Evolutionary conservation across 2,797 vertebrate genomes (phyloP), one percentile per base, ranked within the genome.

Genomic region (Uromys caudimaculatus): DNA sequence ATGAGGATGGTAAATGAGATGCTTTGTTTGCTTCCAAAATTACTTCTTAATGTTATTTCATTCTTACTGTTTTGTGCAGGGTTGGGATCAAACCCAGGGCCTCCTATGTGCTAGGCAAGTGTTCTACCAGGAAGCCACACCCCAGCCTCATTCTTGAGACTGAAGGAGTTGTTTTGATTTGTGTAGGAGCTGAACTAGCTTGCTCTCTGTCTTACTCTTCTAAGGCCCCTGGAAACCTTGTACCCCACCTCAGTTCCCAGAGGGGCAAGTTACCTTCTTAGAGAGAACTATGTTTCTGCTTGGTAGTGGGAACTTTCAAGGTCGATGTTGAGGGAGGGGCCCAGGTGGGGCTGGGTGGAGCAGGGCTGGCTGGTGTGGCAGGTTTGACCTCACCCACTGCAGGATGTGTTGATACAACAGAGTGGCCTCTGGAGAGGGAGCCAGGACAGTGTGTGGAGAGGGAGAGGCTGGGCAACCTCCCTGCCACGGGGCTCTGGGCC

Each of bases 401-500:
- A 84, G 92, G 29, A 0, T 0, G 0, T 97, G 98, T 98, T 98
- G 98, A 95, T 89, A 77, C 97, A 97, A 94, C 96, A 92, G 85
- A 1, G 69, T 93, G 7, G 14, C 11, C 38, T 14, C 16, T 24
- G 4, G 27, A 56, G 84, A 64, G 93, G 0, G 10, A 94, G 89
- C 91, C 54, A 2, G 88, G 79, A 76, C 79, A 32, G 90, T 71
- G 77, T 47, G 82, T 21, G 50, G 19, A 54, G 4, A 32, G 29
- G 54, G 85, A 52, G 62, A 69, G 62, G 4, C 79, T 0, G 82
- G 82, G 76, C 64, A 38, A 75, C 12, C 87, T 82, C 11, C 35
- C 3, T 14, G 69, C 62, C 32, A 50, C 35, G 11, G 56, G 58
- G 62, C 83, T 47, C 71, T n/a, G 17, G 78, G 90, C 62, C 89